Conservation (phyloP, 2,797 vertebrate species). For the Scyliorhinus canicula region DNA sequence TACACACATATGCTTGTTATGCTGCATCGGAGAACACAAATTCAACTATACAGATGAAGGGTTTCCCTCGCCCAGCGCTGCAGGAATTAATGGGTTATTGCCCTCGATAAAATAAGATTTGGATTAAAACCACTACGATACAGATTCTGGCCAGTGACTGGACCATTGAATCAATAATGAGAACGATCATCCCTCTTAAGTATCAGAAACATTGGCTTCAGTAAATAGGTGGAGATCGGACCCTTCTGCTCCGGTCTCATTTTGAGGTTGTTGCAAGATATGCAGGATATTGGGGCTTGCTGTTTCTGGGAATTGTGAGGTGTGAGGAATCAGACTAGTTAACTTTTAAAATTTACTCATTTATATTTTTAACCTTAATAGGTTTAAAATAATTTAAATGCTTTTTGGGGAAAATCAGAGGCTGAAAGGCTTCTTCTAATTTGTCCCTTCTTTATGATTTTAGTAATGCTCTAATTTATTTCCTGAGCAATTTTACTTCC, state of each 20-base stretch:
- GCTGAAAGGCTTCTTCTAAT: neutral
- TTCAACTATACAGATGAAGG: neutral
- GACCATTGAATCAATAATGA: neutral
- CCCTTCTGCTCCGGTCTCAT: too few species aligned
- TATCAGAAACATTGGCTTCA: too few species aligned
- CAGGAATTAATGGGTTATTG: neutral
- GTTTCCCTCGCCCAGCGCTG: neutral
- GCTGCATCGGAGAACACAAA: neutral
- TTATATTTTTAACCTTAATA: too few species aligned
- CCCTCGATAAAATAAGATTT: neutral
- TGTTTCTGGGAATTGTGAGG: too few species aligned
- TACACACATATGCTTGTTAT: neutral
- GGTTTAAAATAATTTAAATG: neutral
- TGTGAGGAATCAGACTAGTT: too few species aligned
- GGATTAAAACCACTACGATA: neutral
- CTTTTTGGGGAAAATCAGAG: neutral
- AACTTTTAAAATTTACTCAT: too few species aligned
- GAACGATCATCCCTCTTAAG: neutral
- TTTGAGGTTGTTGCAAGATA: too few species aligned
- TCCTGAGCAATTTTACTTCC: neutral
- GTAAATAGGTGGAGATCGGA: too few species aligned
- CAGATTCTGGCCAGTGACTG: neutral
- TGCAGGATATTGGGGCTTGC: too few species aligned
- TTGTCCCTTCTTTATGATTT: neutral
- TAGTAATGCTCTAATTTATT: neutral